phyloP scores from a whole-genome alignment of 2,888 invertebrate genomes.

The Dromius quadrimaculatus region DNA sequence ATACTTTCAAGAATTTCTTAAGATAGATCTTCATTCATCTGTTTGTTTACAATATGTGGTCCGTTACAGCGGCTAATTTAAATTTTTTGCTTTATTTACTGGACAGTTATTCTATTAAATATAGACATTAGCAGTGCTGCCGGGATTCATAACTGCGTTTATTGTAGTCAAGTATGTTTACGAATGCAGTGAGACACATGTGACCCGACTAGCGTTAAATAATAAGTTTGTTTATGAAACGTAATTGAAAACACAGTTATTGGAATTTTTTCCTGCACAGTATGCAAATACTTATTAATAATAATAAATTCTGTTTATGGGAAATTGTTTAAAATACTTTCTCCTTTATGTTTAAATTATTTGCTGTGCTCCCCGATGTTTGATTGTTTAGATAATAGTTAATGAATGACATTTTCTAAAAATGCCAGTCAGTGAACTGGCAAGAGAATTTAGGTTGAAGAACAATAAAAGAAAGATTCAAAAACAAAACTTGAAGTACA shows the following conservation, averaged over 20 bases:
- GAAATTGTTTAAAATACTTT: slow-evolving; percentile 24
- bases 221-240: neutral
- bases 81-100: slow-evolving; percentile 15
- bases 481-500: neutral
- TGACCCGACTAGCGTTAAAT: slow-evolving; percentile 19
- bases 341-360: slow-evolving; percentile 12
- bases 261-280: no score
- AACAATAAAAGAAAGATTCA: neutral
- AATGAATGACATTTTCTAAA: slow-evolving; percentile 28
- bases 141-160: slow-evolving; percentile 27
- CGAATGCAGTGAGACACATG: neutral
- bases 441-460: neutral
- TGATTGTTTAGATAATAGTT: slow-evolving; percentile 25
- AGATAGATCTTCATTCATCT: slow-evolving; percentile 14
- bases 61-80: slow-evolving; percentile 24
- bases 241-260: slow-evolving; percentile 4
- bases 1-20: no score
- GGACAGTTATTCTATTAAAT: slow-evolving; percentile 23
- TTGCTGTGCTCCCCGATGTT: slow-evolving; percentile 9
- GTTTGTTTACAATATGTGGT: slow-evolving; percentile 23
- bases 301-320: slow-evolving; percentile 19
- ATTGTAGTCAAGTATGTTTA: slow-evolving; percentile 4
- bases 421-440: slow-evolving; percentile 6
- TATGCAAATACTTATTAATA: no score
- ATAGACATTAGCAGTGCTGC: slow-evolving; percentile 26